These are phyloP conservation scores for Solea senegalensis DNA, from an alignment of 2,113 vertebrate species.

Conservation along the genomic window DNA sequence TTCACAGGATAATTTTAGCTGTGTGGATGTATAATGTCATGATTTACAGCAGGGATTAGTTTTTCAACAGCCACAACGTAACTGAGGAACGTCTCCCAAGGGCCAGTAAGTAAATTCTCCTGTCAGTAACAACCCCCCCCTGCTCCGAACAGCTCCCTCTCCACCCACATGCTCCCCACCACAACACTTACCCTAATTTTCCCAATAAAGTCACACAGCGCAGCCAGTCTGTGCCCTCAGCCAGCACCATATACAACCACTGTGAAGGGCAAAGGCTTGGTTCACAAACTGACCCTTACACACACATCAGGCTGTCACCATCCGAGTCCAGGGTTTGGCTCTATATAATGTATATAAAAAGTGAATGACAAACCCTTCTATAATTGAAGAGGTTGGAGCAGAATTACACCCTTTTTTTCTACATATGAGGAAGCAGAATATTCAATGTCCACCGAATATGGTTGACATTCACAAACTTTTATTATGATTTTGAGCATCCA, in stretches of 20 bases:
- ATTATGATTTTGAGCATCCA: neutral
- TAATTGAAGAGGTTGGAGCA: no score
- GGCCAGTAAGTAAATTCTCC: constrained; percentile 64
- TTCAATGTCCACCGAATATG: no score
- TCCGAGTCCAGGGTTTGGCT: neutral
- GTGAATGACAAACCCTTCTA: no score
- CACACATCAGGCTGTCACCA: constrained; percentile 1
- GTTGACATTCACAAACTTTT: no score
- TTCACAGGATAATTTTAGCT: constrained; percentile 72
- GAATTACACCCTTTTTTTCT: no score
- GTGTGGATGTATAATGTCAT: constrained; percentile 73
- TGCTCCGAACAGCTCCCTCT: neutral
- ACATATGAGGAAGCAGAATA: no score
- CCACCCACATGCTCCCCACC: constrained; percentile 51
- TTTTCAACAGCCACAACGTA: constrained; percentile 73
- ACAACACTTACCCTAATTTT: constrained; percentile 63
- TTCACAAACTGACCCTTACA: neutral
- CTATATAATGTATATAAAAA: neutral
- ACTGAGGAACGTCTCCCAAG: constrained; percentile 65
- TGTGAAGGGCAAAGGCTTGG: constrained; percentile 1
- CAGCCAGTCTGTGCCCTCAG: constrained; percentile 45
- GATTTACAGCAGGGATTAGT: constrained; percentile 75
- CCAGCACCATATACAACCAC: constrained; percentile 31
- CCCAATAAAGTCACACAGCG: constrained; percentile 66
- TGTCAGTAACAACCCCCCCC: constrained; percentile 57